phyloP scores from a whole-genome alignment of 1,140 invertebrate species.

The Littorina saxatilis region DNA sequence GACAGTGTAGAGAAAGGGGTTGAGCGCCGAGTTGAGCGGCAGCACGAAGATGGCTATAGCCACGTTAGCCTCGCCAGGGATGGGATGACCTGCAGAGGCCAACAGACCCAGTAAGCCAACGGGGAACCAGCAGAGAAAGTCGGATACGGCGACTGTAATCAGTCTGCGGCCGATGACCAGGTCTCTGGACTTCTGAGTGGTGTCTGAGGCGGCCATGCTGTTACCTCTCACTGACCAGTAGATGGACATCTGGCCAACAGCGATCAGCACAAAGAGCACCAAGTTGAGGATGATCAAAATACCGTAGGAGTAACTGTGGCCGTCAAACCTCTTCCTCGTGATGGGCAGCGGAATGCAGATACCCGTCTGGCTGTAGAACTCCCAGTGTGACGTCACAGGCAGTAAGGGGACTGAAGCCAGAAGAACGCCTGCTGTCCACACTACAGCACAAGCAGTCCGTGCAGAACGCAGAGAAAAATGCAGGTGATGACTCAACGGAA shows the following conservation, averaged over 20 bases:
- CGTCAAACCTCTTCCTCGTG: not conserved
- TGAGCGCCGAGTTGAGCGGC: too few relatives aligned
- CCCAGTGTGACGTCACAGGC: too few relatives aligned
- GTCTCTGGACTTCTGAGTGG: constrained; percentile 5
- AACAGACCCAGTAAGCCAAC: constrained; percentile 24
- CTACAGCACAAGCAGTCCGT: not conserved
- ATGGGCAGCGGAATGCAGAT: constrained; percentile 20
- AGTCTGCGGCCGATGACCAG: constrained; percentile 8
- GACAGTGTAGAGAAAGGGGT: too few relatives aligned
- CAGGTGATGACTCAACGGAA: not conserved
- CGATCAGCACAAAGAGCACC: too few relatives aligned
- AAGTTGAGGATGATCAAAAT: not conserved
- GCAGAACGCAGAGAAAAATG: not conserved
- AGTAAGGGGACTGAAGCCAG: not conserved
- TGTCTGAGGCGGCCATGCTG: not conserved
- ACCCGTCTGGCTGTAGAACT: constrained; percentile 16
- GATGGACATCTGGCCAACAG: not conserved
- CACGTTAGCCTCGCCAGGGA: not conserved
- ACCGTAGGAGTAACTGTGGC: not conserved
- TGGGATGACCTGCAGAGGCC: not conserved
- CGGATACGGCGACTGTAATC: not conserved
- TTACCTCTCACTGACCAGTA: constrained; percentile 13
- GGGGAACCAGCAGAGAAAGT: too few relatives aligned
- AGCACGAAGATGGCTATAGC: too few relatives aligned
- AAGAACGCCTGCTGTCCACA: not conserved